These are phyloP conservation scores for Pteronura brasiliensis DNA, from an alignment of 2,113 vertebrate genomes.

Conservation along the genomic window DNA sequence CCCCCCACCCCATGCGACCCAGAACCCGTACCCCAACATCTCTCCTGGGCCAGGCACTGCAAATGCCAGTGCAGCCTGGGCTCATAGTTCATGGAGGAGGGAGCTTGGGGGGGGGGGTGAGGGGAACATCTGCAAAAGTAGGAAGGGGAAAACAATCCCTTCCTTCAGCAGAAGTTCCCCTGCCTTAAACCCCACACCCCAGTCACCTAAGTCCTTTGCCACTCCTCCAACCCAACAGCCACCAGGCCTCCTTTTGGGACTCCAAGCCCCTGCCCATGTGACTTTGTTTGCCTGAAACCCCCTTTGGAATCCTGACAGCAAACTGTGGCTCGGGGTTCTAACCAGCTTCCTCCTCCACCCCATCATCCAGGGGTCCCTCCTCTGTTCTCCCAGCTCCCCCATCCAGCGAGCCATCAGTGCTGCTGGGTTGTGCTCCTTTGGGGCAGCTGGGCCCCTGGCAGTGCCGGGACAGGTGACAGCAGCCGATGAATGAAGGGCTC, in stretches of 20 bases:
- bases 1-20: neutral
- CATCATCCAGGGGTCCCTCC: neutral
- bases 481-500: slow-evolving; percentile 46
- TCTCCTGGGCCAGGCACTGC: neutral
- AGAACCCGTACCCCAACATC: neutral
- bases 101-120: too few species aligned
- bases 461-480: neutral
- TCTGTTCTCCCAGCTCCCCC: neutral
- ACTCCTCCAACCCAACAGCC: neutral
- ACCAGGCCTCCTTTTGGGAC: neutral
- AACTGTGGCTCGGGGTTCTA: neutral
- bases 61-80: neutral
- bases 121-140: neutral
- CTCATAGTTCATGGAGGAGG: neutral
- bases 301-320: neutral
- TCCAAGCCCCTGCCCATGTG: neutral
- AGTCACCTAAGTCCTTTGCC: neutral
- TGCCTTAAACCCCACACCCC: neutral
- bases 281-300: neutral
- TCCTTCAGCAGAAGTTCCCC: neutral
- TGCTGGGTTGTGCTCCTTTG: neutral
- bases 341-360: neutral
- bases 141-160: neutral
- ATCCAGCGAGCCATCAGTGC: neutral
- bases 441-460: neutral